A percentile compares a stretch with the other conserved stretches of the same genome.
phyloP scores from a whole-genome alignment of 2,888 invertebrate genomes.

The Desoria tigrina region DNA sequence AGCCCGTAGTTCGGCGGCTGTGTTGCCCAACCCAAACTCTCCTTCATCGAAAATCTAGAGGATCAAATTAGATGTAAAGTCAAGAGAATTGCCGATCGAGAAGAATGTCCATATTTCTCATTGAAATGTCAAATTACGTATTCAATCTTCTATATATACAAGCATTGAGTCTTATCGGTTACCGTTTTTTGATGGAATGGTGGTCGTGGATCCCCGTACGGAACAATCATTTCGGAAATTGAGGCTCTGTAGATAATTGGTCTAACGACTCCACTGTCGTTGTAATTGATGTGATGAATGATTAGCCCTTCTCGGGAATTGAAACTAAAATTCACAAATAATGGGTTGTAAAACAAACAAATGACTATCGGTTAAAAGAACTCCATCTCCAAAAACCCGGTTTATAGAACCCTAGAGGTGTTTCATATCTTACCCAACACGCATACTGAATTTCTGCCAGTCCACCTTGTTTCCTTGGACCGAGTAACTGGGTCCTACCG shows the following conservation, averaged over 20 bases:
- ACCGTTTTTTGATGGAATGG: conserved; percentile 25
- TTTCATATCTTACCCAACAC: conserved; percentile 36
- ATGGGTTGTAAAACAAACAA: no score
- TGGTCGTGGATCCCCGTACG: conserved; percentile 33
- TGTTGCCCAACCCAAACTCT: conserved; percentile 37
- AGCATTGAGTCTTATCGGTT: no score
- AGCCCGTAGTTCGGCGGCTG: conserved; percentile 11
- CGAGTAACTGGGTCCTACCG: conserved; percentile 39
- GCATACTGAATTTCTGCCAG: conserved; percentile 51
- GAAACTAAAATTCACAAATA: conserved; percentile 17
- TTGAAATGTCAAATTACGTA: no score
- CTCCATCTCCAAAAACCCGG: no score
- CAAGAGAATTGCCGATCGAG: no score
- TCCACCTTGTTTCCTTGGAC: conserved; percentile 35
- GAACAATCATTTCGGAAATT: conserved; percentile 28
- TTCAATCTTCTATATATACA: no score
- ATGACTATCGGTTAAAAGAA: no score
- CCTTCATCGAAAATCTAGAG: conserved; percentile 37
- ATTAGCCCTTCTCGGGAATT: conserved; percentile 34
- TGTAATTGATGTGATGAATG: conserved; percentile 29
- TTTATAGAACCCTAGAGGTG: no score
- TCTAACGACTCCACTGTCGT: conserved; percentile 20
- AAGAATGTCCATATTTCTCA: no score
- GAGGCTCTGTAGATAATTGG: conserved; percentile 34
- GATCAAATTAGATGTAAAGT: neutral